Evolutionary conservation across 1,140 invertebrate species (phyloP).

Genomic region (Neotoxoptera formosana): DNA sequence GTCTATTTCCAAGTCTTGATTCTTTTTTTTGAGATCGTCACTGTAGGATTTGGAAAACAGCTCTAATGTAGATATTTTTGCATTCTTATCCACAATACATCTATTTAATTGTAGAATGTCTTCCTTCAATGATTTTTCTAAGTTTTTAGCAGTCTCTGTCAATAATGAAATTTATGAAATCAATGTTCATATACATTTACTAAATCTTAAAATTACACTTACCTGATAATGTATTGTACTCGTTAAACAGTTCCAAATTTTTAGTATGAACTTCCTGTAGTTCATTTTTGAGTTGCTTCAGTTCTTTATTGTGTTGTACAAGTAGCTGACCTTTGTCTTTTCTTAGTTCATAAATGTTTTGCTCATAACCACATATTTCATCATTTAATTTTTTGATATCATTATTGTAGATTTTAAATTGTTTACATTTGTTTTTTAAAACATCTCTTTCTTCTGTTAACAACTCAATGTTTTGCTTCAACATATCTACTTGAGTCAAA

Average conservation of each 20-base stretch:
- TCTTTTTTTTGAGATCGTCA: conserved; percentile 32
- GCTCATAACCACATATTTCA: conserved; percentile 39
- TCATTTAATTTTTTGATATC: conserved; percentile 46
- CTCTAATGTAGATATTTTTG: not conserved
- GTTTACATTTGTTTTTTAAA: conserved; percentile 7
- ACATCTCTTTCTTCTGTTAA: conserved; percentile 36
- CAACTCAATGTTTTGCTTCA: not conserved
- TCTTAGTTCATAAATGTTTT: conserved; percentile 52
- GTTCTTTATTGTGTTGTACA: conserved; percentile 31
- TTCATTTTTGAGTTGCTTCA: conserved; percentile 6
- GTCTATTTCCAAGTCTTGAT: not conserved
- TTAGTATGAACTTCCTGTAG: conserved; percentile 21
- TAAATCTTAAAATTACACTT: not conserved
- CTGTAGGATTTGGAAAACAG: conserved; percentile 13
- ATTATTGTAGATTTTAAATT: conserved; percentile 36
- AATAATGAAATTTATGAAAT: not conserved
- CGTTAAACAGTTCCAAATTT: conserved; percentile 27
- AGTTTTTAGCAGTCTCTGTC: conserved; percentile 31
- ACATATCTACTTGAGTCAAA: not conserved
- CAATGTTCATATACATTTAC: too few relatives aligned
- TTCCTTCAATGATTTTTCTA: conserved; percentile 50
- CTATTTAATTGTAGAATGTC: conserved; percentile 49
- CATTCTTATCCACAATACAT: conserved; percentile 45
- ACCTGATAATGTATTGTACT: conserved; percentile 41
- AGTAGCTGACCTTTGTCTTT: conserved; percentile 48